Evolutionary conservation across 2,797 vertebrate genomes (phyloP).

Genomic region (Anolis apletophallus): DNA sequence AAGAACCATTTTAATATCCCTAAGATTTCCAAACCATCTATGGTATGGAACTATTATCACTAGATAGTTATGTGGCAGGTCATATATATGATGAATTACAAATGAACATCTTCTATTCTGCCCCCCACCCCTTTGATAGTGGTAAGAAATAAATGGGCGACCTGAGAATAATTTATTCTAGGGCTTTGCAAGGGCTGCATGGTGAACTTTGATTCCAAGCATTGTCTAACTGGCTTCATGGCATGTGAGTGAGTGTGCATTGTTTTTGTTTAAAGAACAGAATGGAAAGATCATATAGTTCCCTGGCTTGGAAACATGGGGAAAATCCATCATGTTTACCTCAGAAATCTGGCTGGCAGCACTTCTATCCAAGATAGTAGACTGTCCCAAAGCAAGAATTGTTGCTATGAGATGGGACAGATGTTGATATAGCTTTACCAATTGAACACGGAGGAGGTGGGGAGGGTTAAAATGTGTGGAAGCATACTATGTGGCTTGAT

Average conservation of each 20-base stretch:
- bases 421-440: background rate
- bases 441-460: background rate
- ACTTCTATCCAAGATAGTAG: background rate
- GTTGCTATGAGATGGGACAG: background rate
- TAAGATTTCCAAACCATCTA: background rate
- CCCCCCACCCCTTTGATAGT: background rate
- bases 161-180: background rate
- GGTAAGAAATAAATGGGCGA: background rate
- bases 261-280: background rate
- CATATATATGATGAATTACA: constrained; percentile 9
- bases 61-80: background rate
- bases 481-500: too few species aligned
- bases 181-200: background rate
- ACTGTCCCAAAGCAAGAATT: accelerated
- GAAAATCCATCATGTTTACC: accelerated
- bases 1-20: background rate
- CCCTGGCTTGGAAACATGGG: background rate
- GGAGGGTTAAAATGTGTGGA: too few species aligned
- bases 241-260: background rate
- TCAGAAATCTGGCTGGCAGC: accelerated
- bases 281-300: background rate
- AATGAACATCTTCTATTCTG: background rate
- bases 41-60: background rate
- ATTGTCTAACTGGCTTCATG: background rate
- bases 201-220: background rate